Percentiles rank a stretch among this genome's conserved stretches.
These are phyloP conservation scores for Allacma fusca DNA, from an alignment of 2,888 invertebrate species.

Conservation along the genomic window DNA sequence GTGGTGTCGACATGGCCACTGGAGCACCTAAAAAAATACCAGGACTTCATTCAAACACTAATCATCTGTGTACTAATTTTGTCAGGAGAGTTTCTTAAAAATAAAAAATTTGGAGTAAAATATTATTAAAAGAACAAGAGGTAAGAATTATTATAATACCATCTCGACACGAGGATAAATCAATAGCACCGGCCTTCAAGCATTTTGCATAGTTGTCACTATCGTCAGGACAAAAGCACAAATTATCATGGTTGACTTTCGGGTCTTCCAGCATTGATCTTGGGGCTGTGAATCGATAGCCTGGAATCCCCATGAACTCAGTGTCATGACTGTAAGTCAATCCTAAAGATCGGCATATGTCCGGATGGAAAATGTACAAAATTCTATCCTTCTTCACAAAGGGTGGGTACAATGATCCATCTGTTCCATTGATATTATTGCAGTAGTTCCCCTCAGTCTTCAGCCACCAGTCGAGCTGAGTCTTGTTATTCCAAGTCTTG, in stretches of 20 bases:
- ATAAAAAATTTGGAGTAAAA: too few species aligned
- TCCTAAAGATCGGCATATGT: too few species aligned
- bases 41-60: background rate
- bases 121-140: background rate
- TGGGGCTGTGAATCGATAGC: too few species aligned
- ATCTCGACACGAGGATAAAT: constrained; percentile 46
- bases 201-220: constrained; percentile 36
- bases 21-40: constrained; percentile 36
- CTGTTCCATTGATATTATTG: too few species aligned
- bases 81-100: background rate
- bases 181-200: constrained; percentile 47
- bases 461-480: too few species aligned
- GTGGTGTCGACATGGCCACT: constrained; percentile 44
- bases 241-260: constrained; percentile 46
- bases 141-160: constrained; percentile 34
- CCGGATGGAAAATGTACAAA: too few species aligned
- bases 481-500: too few species aligned
- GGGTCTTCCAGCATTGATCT: constrained; percentile 52
- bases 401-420: too few species aligned
- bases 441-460: too few species aligned
- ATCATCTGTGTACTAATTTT: background rate
- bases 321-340: too few species aligned
- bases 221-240: constrained; percentile 48
- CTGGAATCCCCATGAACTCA: too few species aligned
- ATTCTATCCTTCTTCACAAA: too few species aligned